Base-by-base conservation (phyloP, 2,113 vertebrate species). In the Cochlearius cochlearius region DNA sequence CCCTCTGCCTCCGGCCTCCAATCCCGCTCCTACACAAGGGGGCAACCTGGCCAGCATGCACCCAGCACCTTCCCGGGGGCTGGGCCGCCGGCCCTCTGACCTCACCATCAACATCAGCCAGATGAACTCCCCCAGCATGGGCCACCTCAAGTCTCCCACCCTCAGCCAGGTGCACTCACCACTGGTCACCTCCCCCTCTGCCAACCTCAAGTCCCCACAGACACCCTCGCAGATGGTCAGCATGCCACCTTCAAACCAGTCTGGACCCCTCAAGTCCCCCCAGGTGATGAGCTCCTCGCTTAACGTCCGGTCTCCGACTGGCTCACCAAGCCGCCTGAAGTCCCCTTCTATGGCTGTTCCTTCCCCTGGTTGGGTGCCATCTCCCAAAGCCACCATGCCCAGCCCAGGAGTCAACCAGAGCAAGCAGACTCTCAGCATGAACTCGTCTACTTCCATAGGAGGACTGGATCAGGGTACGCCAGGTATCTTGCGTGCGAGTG, bases 161-260 rank as follows among this genome's bases (percentile, higher is more conserved):
- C 98, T 99, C 86, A 99, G 98, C 95, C 99, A 99, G 94, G 98
- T 98, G 91, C 98, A 99, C 74, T 99, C 99, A 1, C 99, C 99
- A 4, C 97, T 99, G 81, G 98, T 99, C 92, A 98, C 98, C 30
- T 99, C 99, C 5, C 99, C 99, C 15, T 99, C 99, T 13, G 98
- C 98, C 95, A 99, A 98, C 94, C 98, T 99, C 88, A 99, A 99
- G 97, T 99, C 99, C 6, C 99, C 99, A 4, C 99, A 99, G 97
- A 98, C 99, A 4, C 98, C 98, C 76, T 98, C 99, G 2, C 98
- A 98, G 95, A 98, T 97, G 99, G 98, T 96, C 88, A 98, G 85
- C 88, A 98, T 99, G 94, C 98, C 99, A 10, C 97, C 99, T 10
- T 97, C 98, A 6, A 98, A 98, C 96, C 98, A 95, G 32, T 98